phyloP scores from a whole-genome alignment of 2,888 invertebrate species.

The Meiosimyza decipiens region DNA sequence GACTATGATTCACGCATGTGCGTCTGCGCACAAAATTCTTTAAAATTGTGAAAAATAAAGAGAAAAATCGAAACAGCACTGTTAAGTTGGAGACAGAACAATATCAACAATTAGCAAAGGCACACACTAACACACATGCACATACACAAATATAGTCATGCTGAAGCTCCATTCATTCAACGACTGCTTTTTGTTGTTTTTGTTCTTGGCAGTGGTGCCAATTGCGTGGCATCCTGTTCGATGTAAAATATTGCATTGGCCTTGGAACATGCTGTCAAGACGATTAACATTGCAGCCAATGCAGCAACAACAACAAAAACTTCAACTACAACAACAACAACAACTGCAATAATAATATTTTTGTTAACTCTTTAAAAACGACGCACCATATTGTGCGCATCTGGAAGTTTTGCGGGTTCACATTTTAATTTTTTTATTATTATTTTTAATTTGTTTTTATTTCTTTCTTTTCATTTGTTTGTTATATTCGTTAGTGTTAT shows the following conservation, averaged over 20 bases:
- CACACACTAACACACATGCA: not conserved
- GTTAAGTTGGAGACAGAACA: not conserved
- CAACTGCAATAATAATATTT: constrained; percentile 28
- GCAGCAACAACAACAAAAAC: constrained; percentile 34
- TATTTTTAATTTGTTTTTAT: not conserved
- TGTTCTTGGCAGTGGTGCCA: constrained; percentile 20
- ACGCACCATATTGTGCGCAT: constrained; percentile 61
- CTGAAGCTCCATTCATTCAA: constrained; percentile 18
- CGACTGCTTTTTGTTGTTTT: constrained; percentile 11
- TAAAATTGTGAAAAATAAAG: too few relatives aligned
- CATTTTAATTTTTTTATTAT: constrained; percentile 3
- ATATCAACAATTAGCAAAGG: constrained; percentile 28
- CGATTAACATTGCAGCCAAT: constrained; percentile 54
- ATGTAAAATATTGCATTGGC: constrained; percentile 61
- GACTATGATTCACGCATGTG: too few relatives aligned
- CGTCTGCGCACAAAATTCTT: too few relatives aligned
- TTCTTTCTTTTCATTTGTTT: constrained; percentile 13
- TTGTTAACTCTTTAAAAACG: constrained; percentile 16
- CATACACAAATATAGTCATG: not conserved
- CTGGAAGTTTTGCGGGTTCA: constrained; percentile 47
- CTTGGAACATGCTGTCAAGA: constrained; percentile 60
- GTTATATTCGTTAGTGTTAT: not conserved
- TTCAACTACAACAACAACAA: constrained; percentile 29
- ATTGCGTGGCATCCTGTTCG: constrained; percentile 32
- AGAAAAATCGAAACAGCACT: too few relatives aligned